phyloP scores from a whole-genome alignment of 1,140 invertebrate genomes.

The Bradysia coprophila region DNA sequence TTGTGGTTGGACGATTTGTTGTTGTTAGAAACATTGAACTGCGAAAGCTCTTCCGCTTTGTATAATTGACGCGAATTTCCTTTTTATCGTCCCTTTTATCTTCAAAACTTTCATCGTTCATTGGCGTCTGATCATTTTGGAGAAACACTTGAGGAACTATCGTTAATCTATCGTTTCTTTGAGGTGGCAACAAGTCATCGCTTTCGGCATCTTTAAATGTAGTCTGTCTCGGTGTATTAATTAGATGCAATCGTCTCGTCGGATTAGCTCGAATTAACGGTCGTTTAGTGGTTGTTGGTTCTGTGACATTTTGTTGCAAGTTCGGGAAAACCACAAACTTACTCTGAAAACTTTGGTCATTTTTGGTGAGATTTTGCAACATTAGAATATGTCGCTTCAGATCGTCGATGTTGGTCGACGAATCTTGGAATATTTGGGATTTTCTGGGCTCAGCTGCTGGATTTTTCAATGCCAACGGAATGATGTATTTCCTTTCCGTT shows the following conservation, averaged over 20 bases:
- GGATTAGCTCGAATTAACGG: conserved; percentile 1
- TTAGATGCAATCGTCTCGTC: too few species aligned
- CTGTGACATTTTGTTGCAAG: conserved; percentile 10
- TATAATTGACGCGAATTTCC: background rate
- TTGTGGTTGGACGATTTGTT: too few species aligned
- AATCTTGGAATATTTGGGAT: conserved; percentile 5
- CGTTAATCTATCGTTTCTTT: conserved; percentile 6
- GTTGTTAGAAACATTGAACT: too few species aligned
- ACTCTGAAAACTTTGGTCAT: conserved; percentile 19
- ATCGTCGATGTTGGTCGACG: conserved; percentile 17
- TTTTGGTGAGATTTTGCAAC: conserved; percentile 20
- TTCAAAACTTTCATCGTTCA: conserved; percentile 3
- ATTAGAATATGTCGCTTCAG: conserved; percentile 21
- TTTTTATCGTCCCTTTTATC: background rate
- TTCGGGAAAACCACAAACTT: conserved; percentile 23
- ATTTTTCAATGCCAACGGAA: conserved; percentile 22
- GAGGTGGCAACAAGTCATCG: background rate
- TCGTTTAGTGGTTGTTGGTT: background rate
- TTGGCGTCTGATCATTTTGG: conserved; percentile 11
- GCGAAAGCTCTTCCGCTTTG: too few species aligned
- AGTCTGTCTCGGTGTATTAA: background rate
- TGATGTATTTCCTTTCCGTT: conserved; percentile 21
- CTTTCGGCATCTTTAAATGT: background rate
- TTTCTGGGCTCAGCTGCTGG: conserved; percentile 13
- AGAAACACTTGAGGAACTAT: conserved; percentile 16